Evolutionary conservation across 2,797 vertebrate genomes (phyloP).

Genomic region (Smutsia temminckii): DNA sequence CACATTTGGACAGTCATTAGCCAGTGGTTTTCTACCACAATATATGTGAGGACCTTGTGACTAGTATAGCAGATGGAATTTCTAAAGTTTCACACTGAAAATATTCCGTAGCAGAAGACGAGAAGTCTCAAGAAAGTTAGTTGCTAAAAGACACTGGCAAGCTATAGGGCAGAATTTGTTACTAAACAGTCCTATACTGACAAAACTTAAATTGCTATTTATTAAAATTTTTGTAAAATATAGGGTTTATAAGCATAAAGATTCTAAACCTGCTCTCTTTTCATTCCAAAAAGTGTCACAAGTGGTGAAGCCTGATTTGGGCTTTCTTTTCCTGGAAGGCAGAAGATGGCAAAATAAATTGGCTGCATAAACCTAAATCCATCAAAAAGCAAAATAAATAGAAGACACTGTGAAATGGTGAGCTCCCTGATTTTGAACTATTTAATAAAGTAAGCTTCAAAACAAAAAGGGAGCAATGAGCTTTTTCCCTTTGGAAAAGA

Average conservation of each 20-base stretch:
- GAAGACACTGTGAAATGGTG: neutral
- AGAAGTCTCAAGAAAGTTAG: conserved; percentile 29
- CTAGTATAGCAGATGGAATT: conserved; percentile 8
- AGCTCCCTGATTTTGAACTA: conserved; percentile 39
- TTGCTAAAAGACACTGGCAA: conserved; percentile 33
- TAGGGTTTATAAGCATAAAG: neutral
- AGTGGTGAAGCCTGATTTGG: neutral
- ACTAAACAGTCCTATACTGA: neutral
- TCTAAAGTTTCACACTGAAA: conserved; percentile 23
- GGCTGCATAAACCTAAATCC: neutral
- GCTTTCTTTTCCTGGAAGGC: neutral
- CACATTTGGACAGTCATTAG: conserved; percentile 18
- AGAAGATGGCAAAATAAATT: conserved; percentile 1
- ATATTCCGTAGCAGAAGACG: neutral
- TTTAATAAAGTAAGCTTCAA: conserved; percentile 64
- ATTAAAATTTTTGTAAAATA: conserved; percentile 22
- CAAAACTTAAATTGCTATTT: conserved; percentile 38
- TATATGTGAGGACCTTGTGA: neutral
- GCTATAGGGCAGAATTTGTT: conserved; percentile 8
- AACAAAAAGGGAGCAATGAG: conserved; percentile 23
- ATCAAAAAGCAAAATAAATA: conserved; percentile 44
- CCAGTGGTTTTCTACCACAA: conserved; percentile 27
- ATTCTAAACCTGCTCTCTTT: neutral
- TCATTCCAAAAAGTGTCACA: neutral
- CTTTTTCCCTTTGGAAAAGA: neutral